These are phyloP conservation scores for Genyomyrus donnyi DNA, from an alignment of 2,113 vertebrate genomes.

Conservation along the genomic window DNA sequence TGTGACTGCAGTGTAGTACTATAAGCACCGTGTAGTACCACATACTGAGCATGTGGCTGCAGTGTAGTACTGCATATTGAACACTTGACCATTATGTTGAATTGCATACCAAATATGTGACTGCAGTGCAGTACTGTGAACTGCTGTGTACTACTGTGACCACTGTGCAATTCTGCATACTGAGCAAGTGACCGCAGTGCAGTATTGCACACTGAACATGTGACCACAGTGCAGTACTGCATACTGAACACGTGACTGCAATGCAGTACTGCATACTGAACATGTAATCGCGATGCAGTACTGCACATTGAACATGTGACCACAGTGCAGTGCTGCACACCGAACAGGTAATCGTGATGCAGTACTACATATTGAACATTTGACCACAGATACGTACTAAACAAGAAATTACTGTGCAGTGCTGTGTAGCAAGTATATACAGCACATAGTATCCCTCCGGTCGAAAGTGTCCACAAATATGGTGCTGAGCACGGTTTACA, in stretches of 20 bases:
- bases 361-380: neutral
- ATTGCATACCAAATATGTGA: neutral
- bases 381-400: neutral
- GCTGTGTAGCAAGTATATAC: neutral
- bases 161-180: neutral
- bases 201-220: neutral
- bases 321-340: too few species aligned
- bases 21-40: fast-evolving
- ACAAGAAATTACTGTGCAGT: neutral
- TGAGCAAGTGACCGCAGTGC: neutral
- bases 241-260: neutral
- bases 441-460: neutral
- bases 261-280: neutral
- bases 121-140: neutral
- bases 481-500: neutral
- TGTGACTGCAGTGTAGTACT: neutral
- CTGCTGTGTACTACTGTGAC: neutral
- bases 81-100: too few species aligned
- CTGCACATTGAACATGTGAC: neutral
- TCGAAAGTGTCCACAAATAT: neutral
- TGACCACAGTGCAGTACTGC: neutral
- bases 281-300: neutral
- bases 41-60: neutral
- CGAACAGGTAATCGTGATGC: neutral
- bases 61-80: too few species aligned